Evolutionary conservation across 2,113 vertebrate genomes (phyloP).

Genomic region (Globicephala melas): DNA sequence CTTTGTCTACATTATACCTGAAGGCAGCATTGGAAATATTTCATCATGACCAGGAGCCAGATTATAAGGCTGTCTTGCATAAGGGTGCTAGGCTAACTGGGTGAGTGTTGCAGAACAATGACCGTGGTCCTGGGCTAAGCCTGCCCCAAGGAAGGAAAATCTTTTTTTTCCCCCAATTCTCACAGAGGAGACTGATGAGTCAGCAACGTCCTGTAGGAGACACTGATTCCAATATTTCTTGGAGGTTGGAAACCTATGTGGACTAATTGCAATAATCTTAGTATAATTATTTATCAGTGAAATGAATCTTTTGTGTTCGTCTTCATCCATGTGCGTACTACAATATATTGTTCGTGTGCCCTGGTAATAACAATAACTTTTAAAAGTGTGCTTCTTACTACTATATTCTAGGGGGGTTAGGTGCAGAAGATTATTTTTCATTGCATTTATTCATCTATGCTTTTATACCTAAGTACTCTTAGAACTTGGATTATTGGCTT

Average conservation of each 20-base stretch:
- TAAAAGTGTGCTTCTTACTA: neutral
- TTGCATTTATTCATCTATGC: neutral
- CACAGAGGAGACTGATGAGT: neutral
- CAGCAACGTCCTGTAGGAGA: neutral
- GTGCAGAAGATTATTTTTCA: neutral
- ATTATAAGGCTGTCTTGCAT: neutral
- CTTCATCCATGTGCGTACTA: neutral
- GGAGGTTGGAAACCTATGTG: neutral
- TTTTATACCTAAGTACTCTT: neutral
- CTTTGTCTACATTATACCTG: neutral
- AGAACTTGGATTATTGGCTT: neutral
- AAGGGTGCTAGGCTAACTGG: fast-evolving
- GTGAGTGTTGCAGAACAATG: neutral
- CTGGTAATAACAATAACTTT: neutral
- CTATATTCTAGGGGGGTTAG: neutral
- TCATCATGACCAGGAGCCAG: neutral
- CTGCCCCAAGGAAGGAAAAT: neutral
- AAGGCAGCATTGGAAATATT: neutral
- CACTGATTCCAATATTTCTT: neutral
- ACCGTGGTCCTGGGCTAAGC: fast-evolving
- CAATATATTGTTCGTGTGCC: neutral
- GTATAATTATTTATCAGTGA: neutral
- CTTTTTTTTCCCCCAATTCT: neutral
- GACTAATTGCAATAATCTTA: neutral
- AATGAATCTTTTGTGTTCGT: neutral